Base-by-base conservation (phyloP, 2,113 vertebrate genomes). In the Equus quagga region DNA sequence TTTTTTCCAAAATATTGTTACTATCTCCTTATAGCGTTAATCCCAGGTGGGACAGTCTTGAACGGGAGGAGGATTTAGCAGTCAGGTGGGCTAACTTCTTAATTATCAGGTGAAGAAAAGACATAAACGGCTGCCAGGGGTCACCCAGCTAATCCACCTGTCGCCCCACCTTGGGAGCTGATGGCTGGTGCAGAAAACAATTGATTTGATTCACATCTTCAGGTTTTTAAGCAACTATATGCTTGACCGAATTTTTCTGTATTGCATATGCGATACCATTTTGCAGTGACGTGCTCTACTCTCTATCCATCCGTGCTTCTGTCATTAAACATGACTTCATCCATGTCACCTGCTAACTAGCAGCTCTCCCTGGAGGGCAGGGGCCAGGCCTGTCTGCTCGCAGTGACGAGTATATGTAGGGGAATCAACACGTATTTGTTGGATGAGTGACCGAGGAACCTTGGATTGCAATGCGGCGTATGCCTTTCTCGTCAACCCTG, bases 161-260 rank as follows among this genome's bases (percentile, higher is more conserved):
- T 6, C n/a, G 2, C 33, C 60, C 8, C 6, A 1, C 0, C 0
- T 49, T 49, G 60, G 18, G 51, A 46, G 26, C 46, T 24, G 44
- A 36, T n/a, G 5, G 12, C 54, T 49, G 10, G 46, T 6, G 0
- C 19, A 81, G 60, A 36, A 44, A 19, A 17, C 12, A 11, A 41
- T 33, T 19, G 80, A 86, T 72, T n/a, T 19, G n/a, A 54, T 41
- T 65, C 26, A 2, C 3, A 1, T 69, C 58, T 97, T 67, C n/a
- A 36, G 60, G 28, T 21, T 67, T 60, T 75, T 33, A 21, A 49
- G 78, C 60, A 26, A 2, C 33, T 14, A 24, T 13, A n/a, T 28
- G 31, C 76, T 64, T n/a, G 79, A 36, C 21, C 13, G 81, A 14
- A 21, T 6, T 69, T n/a, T 13, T n/a, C 44, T 67, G 6, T 31